Conservation (phyloP, 2,113 vertebrate species). For the Dromiciops gliroides region DNA sequence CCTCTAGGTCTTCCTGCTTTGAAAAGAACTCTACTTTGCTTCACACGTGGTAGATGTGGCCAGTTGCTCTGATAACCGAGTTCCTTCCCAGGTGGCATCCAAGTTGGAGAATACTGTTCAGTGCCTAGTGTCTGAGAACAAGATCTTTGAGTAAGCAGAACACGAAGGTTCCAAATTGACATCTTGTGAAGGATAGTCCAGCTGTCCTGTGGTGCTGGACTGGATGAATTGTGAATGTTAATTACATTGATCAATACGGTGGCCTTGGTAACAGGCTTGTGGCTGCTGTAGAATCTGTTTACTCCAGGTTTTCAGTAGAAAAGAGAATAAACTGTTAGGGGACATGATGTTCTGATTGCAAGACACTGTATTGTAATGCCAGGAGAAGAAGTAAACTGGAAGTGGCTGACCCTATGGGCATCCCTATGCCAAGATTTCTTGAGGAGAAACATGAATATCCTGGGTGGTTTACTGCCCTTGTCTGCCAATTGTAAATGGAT, state of each 20-base stretch:
- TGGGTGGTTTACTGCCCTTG: conserved; percentile 43
- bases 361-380: conserved; percentile 64
- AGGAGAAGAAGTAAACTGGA: conserved; percentile 57
- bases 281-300: conserved; percentile 86
- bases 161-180: conserved; percentile 53
- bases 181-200: conserved; percentile 48
- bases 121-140: conserved; percentile 13
- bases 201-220: conserved; percentile 69
- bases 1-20: conserved; percentile 43
- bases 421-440: conserved; percentile 38
- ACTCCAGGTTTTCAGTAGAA: conserved; percentile 79
- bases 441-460: conserved; percentile 9
- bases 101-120: conserved; percentile 33
- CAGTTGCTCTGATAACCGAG: conserved; percentile 39
- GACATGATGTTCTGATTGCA: conserved; percentile 81
- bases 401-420: conserved; percentile 41
- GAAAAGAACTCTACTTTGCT: conserved; percentile 32
- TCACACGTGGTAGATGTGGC: conserved; percentile 21
- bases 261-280: conserved; percentile 85
- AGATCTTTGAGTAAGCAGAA: conserved; percentile 44
- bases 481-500: conserved; percentile 37
- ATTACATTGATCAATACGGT: conserved; percentile 86
- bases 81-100: conserved; percentile 54
- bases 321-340: conserved; percentile 76
- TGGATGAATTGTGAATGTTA: conserved; percentile 81